Evolutionary conservation across 2,113 vertebrate species (phyloP), one percentile per base, ranked within the genome.

Genomic region (Scortum barcoo): DNA sequence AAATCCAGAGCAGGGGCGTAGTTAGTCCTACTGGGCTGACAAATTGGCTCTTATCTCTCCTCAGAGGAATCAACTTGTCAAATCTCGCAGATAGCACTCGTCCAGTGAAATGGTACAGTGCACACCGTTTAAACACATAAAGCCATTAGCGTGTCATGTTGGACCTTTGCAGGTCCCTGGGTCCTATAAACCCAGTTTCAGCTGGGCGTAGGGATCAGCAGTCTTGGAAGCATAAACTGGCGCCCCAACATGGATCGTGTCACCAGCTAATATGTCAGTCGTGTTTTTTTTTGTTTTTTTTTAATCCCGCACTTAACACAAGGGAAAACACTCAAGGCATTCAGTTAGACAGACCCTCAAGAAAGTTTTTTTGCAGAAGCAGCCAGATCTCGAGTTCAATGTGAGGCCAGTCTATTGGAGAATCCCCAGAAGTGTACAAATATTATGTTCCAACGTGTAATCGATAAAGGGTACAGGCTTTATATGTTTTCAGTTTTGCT

Each of bases 191-290:
- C 72, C 68, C 73, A 54, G 61, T 65, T 83, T 70, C 71, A 84
- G 67, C 44, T n/a, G n/a, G 63, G 56, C 16, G 5, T 11, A 2
- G 73, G 62, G 84, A 84, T 90, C 87, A 71, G 74, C 63, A 71
- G 62, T 77, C 65, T 70, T 73, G 88, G 80, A 78, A 67, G 68
- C 42, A 58, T 40, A 82, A 88, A 89, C 73, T 33, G 60, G 72
- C 22, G 10, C 48, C 68, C 62, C 2, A 12, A 89, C 91, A 88
- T 87, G 72, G 87, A 74, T 84, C 76, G 79, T 86, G 90, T 92
- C 92, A 91, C 88, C 80, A 88, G 90, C 88, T 93, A 86, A 88
- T 90, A 88, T 86, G 88, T 92, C 90, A 86, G 79, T 72, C 30
- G 20, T 72, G 44, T 5, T 51, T 72, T 83, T 86, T n/a, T n/a